Base-by-base conservation (phyloP, 1,140 invertebrate genomes). In the Saccostrea glomerata region DNA sequence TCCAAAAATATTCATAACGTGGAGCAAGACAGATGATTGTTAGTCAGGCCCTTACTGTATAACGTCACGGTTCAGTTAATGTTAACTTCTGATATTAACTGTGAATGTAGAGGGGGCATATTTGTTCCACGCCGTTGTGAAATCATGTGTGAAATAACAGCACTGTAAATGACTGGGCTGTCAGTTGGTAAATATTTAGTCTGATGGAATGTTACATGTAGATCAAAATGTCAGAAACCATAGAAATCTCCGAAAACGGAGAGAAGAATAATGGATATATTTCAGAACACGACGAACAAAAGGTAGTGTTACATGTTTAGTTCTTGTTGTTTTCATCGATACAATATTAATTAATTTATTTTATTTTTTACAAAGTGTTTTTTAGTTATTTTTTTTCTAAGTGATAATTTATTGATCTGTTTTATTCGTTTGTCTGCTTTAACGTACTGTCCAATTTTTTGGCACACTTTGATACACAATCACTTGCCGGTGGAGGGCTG, bases 171-270 rank as follows among this genome's bases (percentile, higher is more conserved):
- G 13, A 63, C 20, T 3, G 17, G 17, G n/a, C 17, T 63, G 58
- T 20, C 58, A 63, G 15, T 63, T 7, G 17, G 58, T 63, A 63
- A 63, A 63, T n/a, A 63, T 63, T 63, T 63, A 6, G 17, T 63
- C n/a, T 63, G 58, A 63, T 63, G 58, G 15, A n/a, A n/a, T 63
- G 58, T 63, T 63, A 63, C 20, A 2, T n/a, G 58, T 20, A 63
- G 17, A 60, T 47, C 47, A 47, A 63, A 63, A 63, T 77, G 70
- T 77, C 70, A 25, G 70, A 77, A 77, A 77, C 23, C 30, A 77
- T 77, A 25, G 70, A 77, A 30, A 77, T 77, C 25, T 30, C 11
- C 4, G 70, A 77, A 13, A 77, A 77, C 15, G 30, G 70, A 40
- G 30, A 15, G 11, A 2, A 23, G 25, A 77, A 77, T 36, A 23